A percentile compares a stretch with the other conserved stretches of the same genome.
phyloP scores from a whole-genome alignment of 2,113 vertebrate species.

The Brienomyrus longianalis region DNA sequence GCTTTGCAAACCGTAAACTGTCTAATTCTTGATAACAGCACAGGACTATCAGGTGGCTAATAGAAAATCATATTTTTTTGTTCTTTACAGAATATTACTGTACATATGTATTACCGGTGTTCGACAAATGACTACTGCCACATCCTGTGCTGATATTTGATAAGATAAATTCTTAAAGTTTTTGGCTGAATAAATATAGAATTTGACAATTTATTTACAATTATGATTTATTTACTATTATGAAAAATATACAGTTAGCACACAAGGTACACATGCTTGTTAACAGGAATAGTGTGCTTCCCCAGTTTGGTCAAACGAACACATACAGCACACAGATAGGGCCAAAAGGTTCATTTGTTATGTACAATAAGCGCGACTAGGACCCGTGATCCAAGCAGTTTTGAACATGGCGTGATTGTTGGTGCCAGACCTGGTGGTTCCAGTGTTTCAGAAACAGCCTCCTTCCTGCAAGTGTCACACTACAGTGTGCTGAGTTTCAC shows the following conservation, averaged over 20 bases:
- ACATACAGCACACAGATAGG: background rate
- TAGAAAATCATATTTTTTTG: background rate
- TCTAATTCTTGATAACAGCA: constrained; percentile 11
- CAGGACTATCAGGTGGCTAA: background rate
- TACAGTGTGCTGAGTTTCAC: background rate
- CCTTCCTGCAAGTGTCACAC: background rate
- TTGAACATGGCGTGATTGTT: background rate
- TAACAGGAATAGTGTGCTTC: background rate
- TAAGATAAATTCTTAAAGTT: background rate
- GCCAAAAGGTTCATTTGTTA: background rate
- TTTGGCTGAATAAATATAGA: background rate
- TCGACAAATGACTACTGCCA: background rate
- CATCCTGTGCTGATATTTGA: background rate
- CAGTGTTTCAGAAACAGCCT: background rate
- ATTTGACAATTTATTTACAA: background rate
- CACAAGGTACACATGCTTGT: background rate
- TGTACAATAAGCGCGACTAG: background rate
- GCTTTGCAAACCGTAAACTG: constrained; percentile 13
- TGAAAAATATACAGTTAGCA: background rate
- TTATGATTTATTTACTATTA: background rate
- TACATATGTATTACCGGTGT: background rate
- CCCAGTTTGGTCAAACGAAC: background rate
- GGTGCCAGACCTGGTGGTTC: background rate
- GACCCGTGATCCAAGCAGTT: background rate
- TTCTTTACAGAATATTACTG: background rate